A percentile compares a stretch with the other conserved stretches of the same genome.
Conservation (phyloP, 2,113 vertebrate species). For the Menura novaehollandiae region DNA sequence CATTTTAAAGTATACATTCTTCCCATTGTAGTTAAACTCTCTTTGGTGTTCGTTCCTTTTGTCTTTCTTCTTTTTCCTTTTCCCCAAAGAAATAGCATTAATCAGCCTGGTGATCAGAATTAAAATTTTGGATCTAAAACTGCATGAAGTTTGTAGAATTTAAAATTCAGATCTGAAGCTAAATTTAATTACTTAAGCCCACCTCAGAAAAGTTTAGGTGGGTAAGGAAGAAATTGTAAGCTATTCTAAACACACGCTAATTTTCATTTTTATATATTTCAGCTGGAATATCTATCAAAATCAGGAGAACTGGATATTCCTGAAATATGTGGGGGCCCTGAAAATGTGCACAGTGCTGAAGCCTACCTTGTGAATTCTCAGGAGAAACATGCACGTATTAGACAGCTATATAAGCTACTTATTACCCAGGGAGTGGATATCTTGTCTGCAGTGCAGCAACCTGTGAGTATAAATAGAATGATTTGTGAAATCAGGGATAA, state of each 20-base stretch:
- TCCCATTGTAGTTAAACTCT: neutral
- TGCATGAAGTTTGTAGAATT: neutral
- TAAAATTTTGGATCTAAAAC: neutral
- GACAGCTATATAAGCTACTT: constrained; percentile 71
- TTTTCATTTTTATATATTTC: neutral
- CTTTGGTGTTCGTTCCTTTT: neutral
- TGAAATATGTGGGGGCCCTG: constrained; percentile 22
- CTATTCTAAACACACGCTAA: neutral
- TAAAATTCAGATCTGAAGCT: neutral
- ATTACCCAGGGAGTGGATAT: constrained; percentile 75
- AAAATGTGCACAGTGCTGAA: constrained; percentile 39
- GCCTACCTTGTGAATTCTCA: constrained; percentile 61
- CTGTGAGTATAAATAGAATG: constrained; percentile 66
- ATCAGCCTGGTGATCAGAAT: neutral
- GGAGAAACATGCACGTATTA: constrained; percentile 70
- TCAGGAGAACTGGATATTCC: constrained; percentile 70
- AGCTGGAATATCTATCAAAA: constrained; percentile 69
- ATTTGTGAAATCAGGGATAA: neutral
- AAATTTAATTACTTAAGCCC: neutral
- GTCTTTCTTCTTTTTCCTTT: neutral
- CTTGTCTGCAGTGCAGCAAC: constrained; percentile 77
- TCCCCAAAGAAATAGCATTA: neutral
- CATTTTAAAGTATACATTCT: neutral
- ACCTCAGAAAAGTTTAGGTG: neutral
- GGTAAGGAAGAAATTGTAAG: neutral